Evolutionary conservation across 2,888 invertebrate genomes (phyloP).

Genomic region (Troides oblongomaculatus): DNA sequence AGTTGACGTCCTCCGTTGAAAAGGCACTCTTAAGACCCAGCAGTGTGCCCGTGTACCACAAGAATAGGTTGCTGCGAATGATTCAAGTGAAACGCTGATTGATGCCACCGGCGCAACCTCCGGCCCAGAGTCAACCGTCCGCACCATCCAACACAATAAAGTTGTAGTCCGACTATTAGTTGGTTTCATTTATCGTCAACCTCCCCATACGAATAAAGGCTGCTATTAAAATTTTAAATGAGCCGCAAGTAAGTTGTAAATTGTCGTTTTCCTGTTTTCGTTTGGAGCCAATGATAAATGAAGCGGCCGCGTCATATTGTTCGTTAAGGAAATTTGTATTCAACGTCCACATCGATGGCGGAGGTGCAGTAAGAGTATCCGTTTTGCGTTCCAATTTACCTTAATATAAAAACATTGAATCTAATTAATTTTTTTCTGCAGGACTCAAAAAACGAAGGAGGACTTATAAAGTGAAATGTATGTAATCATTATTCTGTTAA

Average conservation of each 20-base stretch:
- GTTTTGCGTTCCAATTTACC: too few relatives aligned
- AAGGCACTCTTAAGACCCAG: slow-evolving; percentile 23
- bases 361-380: too few relatives aligned
- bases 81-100: slow-evolving; percentile 25
- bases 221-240: slow-evolving; percentile 7
- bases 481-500: too few relatives aligned
- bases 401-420: too few relatives aligned
- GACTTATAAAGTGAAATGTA: too few relatives aligned
- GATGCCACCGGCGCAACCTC: slow-evolving; percentile 1
- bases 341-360: too few relatives aligned
- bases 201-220: background rate
- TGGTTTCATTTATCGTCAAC: slow-evolving; percentile 28
- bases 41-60: slow-evolving; percentile 29
- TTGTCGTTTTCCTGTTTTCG: slow-evolving; percentile 8
- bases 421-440: too few relatives aligned
- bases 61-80: slow-evolving; percentile 29
- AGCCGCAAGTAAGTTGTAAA: slow-evolving; percentile 5
- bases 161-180: slow-evolving; percentile 32
- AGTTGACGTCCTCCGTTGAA: slow-evolving; percentile 25
- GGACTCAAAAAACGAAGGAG: too few relatives aligned
- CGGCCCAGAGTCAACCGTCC: slow-evolving; percentile 33
- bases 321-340: background rate
- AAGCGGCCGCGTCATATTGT: background rate
- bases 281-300: slow-evolving; percentile 1
- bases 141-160: slow-evolving; percentile 35